These are phyloP conservation scores for Hoplodrina ambigua DNA, from an alignment of 2,888 invertebrate species.

Conservation along the genomic window DNA sequence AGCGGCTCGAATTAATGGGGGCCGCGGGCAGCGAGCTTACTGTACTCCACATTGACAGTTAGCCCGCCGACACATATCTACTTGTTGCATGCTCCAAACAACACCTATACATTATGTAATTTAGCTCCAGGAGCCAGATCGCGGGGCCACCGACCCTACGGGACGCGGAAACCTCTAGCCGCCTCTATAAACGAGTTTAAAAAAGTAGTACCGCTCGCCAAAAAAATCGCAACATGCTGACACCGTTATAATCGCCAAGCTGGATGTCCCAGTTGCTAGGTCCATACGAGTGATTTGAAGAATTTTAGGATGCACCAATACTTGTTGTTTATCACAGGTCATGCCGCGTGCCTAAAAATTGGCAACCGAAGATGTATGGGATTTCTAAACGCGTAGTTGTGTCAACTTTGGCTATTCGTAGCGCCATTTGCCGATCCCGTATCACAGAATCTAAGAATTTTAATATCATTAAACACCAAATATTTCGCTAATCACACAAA, in stretches of 20 bases:
- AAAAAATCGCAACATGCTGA: slow-evolving; percentile 91
- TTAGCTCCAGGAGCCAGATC: slow-evolving; percentile 88
- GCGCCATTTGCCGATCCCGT: slow-evolving; percentile 90
- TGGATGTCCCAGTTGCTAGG: slow-evolving; percentile 90
- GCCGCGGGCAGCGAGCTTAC: slow-evolving; percentile 90
- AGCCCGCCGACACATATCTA: slow-evolving; percentile 90
- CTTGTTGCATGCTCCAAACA: slow-evolving; percentile 90
- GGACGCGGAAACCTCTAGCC: slow-evolving; percentile 90
- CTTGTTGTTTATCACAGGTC: slow-evolving; percentile 84
- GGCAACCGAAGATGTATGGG: slow-evolving; percentile 82
- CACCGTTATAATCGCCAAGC: slow-evolving; percentile 91
- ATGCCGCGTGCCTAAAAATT: slow-evolving; percentile 84
- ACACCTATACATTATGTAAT: slow-evolving; percentile 90
- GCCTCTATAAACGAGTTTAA: slow-evolving; percentile 91
- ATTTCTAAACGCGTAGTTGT: slow-evolving; percentile 90
- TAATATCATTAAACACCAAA: slow-evolving; percentile 85
- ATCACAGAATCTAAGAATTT: slow-evolving; percentile 86
- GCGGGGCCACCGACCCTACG: slow-evolving; percentile 90
- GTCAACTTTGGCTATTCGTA: slow-evolving; percentile 90
- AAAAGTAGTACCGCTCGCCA: slow-evolving; percentile 91
- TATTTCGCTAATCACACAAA: slow-evolving; percentile 81
- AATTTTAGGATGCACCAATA: slow-evolving; percentile 87
- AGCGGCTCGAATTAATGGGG: slow-evolving; percentile 90
- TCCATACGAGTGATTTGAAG: slow-evolving; percentile 84
- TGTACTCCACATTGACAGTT: slow-evolving; percentile 91